Evolutionary conservation across 2,888 invertebrate genomes (phyloP), one percentile per base, ranked within the genome.

Genomic region (Leptinotarsa juncta): DNA sequence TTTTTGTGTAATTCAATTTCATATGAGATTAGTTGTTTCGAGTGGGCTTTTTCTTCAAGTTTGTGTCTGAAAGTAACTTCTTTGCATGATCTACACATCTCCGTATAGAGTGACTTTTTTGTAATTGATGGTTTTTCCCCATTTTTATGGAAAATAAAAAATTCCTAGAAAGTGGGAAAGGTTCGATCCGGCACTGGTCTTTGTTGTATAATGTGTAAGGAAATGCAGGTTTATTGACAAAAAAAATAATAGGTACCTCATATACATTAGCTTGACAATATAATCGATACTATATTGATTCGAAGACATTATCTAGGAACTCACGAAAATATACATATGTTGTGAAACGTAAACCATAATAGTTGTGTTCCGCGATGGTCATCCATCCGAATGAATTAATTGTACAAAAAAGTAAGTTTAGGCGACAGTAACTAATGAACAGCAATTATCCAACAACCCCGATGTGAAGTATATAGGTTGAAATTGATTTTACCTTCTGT

Each of bases 401-500:
- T 42, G 5, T 4, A 42, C 15, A 32, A 62, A 26, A 32, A 62
- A 32, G 7, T 32, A 68, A n/a, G 51, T 51, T 26, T 60, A 23
- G 50, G 18, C 16, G 67, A 53, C 26, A 42, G 15, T 53, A 4
- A 69, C 16, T 57, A 48, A 69, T 74, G 70, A 71, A 65, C 42
- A 5, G 14, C 69, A 67, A 71, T 73, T 67, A 76, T 74, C 67
- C 62, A 67, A 71, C 51, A 53, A 72, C 73, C 51, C 57, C 57
- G 65, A 70, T 70, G 48, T 76, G 74, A 78, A 79, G 23, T 57
- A 83, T 80, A 79, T 82, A 77, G 82, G 82, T 81, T 82, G 81
- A 84, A 86, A 87, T 87, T 86, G 87, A 87, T 87, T 87, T 87
- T 85, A 82, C 83, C 71, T 76, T 83, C 81, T 86, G 85, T 87